Conservation (phyloP, 2,113 vertebrate species). For the Pan paniscus region DNA sequence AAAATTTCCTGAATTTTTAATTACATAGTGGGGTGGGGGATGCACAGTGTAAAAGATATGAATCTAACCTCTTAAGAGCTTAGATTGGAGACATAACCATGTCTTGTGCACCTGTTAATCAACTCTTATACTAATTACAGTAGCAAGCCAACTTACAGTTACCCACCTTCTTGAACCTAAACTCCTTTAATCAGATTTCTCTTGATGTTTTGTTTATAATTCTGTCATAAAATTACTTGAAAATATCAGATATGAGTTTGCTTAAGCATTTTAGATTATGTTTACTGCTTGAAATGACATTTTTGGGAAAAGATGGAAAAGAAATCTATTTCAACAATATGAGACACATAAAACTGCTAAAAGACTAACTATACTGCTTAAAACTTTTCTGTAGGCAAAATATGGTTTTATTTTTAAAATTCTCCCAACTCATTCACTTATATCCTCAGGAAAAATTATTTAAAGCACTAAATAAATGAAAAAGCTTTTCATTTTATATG, state of each 20-base stretch:
- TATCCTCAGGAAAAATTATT: not conserved
- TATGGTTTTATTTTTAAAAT: not conserved
- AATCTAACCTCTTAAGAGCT: not conserved
- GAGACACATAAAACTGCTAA: slow-evolving; percentile 23
- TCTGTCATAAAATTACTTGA: not conserved
- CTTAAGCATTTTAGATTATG: not conserved
- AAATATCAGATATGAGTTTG: not conserved
- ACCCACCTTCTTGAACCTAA: not conserved
- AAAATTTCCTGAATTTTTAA: slow-evolving; percentile 23
- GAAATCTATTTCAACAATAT: not conserved
- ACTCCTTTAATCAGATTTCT: not conserved
- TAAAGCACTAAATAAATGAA: slow-evolving; percentile 2
- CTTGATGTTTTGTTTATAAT: not conserved
- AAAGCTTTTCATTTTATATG: not conserved
- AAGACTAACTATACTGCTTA: not conserved
- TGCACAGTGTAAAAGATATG: not conserved
- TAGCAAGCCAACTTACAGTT: not conserved
- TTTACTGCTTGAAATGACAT: not conserved
- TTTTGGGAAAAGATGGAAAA: slow-evolving; percentile 2
- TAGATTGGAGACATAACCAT: not conserved
- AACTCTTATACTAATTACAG: not conserved
- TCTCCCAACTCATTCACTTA: not conserved
- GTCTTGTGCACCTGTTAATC: not conserved
- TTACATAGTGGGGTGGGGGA: not conserved
- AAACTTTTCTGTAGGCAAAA: slow-evolving; percentile 38